A percentile compares a stretch with the other conserved stretches of the same genome.
phyloP scores from a whole-genome alignment of 2,113 vertebrate species.

The Microtus pennsylvanicus region DNA sequence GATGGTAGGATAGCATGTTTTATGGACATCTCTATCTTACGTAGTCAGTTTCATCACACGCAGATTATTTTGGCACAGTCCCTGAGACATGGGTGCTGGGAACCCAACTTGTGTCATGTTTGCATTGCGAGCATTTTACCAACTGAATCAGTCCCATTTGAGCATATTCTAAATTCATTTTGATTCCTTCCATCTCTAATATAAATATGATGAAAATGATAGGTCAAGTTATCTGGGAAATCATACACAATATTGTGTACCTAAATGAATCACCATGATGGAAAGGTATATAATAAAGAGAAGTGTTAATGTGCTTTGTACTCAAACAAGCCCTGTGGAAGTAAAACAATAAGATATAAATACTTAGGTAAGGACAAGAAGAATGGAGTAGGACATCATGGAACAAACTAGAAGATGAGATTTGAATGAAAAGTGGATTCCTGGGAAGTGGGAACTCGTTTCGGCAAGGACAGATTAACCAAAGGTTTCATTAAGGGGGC shows the following conservation, averaged over 20 bases:
- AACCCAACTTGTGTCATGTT: background rate
- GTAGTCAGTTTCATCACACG: background rate
- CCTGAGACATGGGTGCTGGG: background rate
- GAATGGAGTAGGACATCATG: rapidly evolving
- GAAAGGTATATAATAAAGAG: background rate
- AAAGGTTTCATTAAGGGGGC: background rate
- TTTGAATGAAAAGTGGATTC: background rate
- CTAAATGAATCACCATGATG: background rate
- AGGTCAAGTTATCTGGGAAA: background rate
- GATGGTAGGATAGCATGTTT: background rate
- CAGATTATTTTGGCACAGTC: background rate
- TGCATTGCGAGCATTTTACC: background rate
- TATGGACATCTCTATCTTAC: background rate
- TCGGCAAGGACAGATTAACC: background rate
- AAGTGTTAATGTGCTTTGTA: background rate
- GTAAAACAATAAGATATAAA: background rate
- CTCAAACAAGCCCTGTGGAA: rapidly evolving
- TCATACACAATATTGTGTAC: too few species aligned
- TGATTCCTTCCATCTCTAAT: background rate
- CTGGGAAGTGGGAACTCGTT: background rate
- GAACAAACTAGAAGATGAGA: rapidly evolving
- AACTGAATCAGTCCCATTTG: background rate
- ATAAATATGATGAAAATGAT: background rate
- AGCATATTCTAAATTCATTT: background rate
- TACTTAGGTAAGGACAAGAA: background rate